phyloP scores from a whole-genome alignment of 2,888 invertebrate genomes.

The Amphipyra berbera region DNA sequence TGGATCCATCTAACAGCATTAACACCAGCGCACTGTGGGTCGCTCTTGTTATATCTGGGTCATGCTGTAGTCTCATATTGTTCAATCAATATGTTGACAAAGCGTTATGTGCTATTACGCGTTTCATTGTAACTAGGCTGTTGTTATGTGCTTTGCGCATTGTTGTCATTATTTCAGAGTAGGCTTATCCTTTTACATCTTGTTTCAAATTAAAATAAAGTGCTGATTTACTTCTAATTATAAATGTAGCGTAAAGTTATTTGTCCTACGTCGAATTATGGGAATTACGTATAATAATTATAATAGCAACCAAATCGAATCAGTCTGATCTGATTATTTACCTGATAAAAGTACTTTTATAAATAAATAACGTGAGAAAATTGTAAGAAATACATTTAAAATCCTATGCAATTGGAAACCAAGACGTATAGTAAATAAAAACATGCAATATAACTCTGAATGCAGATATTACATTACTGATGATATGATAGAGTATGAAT shows the following conservation, averaged over 20 bases:
- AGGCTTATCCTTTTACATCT: background rate
- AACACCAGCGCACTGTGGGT: constrained; percentile 73
- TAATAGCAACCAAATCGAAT: no score
- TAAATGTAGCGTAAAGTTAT: no score
- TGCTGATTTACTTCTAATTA: no score
- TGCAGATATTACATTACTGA: background rate
- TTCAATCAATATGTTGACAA: constrained; percentile 76
- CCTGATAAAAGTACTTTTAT: no score
- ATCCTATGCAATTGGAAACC: background rate
- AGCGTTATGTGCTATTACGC: constrained; percentile 39
- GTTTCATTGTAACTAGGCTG: constrained; percentile 10
- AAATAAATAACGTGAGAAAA: background rate
- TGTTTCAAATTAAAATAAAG: background rate
- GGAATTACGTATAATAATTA: no score
- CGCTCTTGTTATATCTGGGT: constrained; percentile 79
- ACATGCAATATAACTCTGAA: background rate
- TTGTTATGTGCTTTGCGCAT: constrained; percentile 18
- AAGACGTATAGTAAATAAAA: background rate
- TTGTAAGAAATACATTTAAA: background rate
- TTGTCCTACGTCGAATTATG: no score
- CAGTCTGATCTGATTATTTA: no score
- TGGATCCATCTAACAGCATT: constrained; percentile 67
- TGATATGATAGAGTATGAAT: constrained; percentile 9
- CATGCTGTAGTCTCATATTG: constrained; percentile 73
- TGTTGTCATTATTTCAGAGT: background rate